Evolutionary conservation across 2,888 invertebrate genomes (phyloP).

Genomic region (Drosophila siamana): DNA sequence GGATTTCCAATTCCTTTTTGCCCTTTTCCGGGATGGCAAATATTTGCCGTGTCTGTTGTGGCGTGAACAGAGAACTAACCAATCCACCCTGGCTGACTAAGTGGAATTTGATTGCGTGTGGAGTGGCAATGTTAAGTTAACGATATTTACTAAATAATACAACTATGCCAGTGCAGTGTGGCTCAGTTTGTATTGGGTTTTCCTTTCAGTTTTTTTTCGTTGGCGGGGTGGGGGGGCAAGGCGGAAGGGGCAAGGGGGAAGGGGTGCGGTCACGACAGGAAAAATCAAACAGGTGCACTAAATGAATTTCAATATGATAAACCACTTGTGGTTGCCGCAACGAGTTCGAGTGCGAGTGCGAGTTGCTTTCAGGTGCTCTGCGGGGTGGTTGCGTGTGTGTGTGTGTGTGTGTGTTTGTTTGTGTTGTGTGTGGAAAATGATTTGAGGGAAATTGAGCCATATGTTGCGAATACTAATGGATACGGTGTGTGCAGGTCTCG

Average conservation of each 20-base stretch:
- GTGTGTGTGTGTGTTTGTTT: slow-evolving; percentile 14
- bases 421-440: slow-evolving; percentile 54
- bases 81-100: slow-evolving; percentile 39
- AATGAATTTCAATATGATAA: slow-evolving; percentile 82
- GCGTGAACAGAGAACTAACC: slow-evolving; percentile 13
- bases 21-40: slow-evolving; percentile 29
- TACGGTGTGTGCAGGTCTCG: slow-evolving; percentile 37
- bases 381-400: slow-evolving; percentile 20
- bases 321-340: slow-evolving; percentile 81
- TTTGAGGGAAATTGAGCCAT: slow-evolving; percentile 83
- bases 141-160: slow-evolving; percentile 79
- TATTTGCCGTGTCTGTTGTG: slow-evolving; percentile 32
- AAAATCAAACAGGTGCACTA: slow-evolving; percentile 84
- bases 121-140: slow-evolving; percentile 73
- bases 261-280: slow-evolving; percentile 36
- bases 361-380: slow-evolving; percentile 19
- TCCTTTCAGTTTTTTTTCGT: slow-evolving; percentile 3
- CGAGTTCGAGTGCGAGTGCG: slow-evolving; percentile 5
- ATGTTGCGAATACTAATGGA: slow-evolving; percentile 83
- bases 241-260: neutral
- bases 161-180: slow-evolving; percentile 25
- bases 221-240: too few species aligned
- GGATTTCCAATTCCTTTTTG: neutral
- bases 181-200: neutral
- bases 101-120: slow-evolving; percentile 71